These are phyloP conservation scores for Ectemnius continuus DNA, from an alignment of 2,888 invertebrate genomes.

Conservation along the genomic window DNA sequence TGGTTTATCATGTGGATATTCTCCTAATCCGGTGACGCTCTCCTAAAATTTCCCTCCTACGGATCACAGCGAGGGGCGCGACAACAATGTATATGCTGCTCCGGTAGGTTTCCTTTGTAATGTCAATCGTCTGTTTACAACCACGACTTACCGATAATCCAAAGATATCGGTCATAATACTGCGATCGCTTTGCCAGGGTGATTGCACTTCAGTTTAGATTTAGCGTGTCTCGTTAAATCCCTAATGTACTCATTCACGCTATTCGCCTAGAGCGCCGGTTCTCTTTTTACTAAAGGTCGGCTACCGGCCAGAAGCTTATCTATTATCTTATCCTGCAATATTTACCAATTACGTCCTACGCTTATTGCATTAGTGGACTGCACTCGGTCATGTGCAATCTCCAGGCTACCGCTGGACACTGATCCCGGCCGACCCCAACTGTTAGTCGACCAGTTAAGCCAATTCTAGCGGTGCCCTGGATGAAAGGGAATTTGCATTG, in stretches of 20 bases:
- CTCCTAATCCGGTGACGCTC: neutral
- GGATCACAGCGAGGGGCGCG: neutral
- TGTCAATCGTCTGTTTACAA: neutral
- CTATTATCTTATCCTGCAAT: constrained; percentile 74
- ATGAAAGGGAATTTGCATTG: no score
- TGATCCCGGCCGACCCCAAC: no score
- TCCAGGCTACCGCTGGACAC: no score
- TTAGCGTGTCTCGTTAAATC: neutral
- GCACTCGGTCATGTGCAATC: neutral
- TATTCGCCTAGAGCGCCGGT: neutral
- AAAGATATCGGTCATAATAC: neutral
- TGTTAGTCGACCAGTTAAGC: no score
- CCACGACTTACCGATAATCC: neutral
- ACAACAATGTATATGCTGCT: neutral
- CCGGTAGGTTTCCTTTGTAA: neutral
- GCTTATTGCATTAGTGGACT: neutral
- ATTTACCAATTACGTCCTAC: constrained; percentile 62
- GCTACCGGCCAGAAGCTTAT: constrained; percentile 64
- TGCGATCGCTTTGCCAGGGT: neutral
- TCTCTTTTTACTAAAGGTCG: constrained; percentile 1
- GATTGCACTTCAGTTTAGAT: constrained; percentile 1
- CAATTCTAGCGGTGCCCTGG: no score
- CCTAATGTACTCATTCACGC: no score
- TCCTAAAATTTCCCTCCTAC: constrained; percentile 20
- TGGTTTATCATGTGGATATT: neutral